Evolutionary conservation across 2,888 invertebrate species (phyloP).

Genomic region (Eugnorisma glareosa): DNA sequence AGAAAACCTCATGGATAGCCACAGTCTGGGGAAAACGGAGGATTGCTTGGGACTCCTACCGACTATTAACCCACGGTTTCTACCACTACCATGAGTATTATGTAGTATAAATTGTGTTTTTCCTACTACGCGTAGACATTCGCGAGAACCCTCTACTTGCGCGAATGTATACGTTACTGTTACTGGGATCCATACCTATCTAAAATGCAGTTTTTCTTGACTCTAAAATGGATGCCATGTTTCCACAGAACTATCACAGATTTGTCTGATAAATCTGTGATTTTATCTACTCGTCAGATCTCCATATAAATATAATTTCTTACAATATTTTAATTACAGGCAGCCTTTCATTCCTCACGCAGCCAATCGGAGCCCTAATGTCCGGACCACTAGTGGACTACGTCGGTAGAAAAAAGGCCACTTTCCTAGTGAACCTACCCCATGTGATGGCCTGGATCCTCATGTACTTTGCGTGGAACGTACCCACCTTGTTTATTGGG

Average conservation of each 20-base stretch:
- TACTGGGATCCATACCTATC: background rate
- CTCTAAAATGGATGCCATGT: background rate
- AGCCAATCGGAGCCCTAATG: conserved; percentile 89
- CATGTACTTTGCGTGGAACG: conserved; percentile 87
- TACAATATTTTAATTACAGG: conserved; percentile 79
- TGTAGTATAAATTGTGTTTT: too few species aligned
- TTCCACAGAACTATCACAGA: background rate
- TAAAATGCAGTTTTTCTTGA: background rate
- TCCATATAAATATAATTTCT: background rate
- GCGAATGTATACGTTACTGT: too few species aligned
- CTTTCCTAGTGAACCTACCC: conserved; percentile 90
- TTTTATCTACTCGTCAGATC: background rate
- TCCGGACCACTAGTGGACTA: conserved; percentile 90
- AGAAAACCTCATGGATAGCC: background rate
- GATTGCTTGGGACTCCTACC: background rate
- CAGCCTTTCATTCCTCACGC: conserved; percentile 89
- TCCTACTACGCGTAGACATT: background rate
- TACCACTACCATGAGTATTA: background rate
- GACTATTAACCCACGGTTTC: background rate
- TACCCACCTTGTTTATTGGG: conserved; percentile 86
- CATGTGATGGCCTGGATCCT: conserved; percentile 90
- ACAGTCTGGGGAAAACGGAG: background rate
- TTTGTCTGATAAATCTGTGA: background rate
- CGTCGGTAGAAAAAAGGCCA: conserved; percentile 89
- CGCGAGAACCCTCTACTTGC: too few species aligned